A percentile compares a stretch with the other conserved stretches of the same genome.
phyloP scores from a whole-genome alignment of 2,113 vertebrate species.

The Danio rerio region DNA sequence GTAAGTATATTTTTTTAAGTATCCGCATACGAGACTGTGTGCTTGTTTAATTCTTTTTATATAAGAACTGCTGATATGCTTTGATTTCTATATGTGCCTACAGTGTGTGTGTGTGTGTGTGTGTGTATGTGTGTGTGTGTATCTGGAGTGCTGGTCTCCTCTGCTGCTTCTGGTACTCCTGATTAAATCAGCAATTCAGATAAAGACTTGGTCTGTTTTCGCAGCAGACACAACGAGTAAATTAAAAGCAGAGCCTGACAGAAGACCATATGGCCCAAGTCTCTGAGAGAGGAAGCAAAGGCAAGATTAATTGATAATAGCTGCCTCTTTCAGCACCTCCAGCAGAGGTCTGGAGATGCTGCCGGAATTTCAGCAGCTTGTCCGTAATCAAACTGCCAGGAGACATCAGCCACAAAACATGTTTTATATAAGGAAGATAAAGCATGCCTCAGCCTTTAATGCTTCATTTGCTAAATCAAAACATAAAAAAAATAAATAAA shows the following conservation, averaged over 20 bases:
- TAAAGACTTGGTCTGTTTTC: slow-evolving; percentile 78
- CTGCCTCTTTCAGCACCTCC: slow-evolving; percentile 78
- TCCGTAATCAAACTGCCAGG: slow-evolving; percentile 69
- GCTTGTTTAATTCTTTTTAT: not conserved
- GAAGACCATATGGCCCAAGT: slow-evolving; percentile 79
- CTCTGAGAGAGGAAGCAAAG: slow-evolving; percentile 73
- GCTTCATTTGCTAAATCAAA: slow-evolving; percentile 38
- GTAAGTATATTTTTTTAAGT: too few relatives aligned
- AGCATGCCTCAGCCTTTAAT: not conserved
- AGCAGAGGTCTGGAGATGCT: slow-evolving; percentile 64
- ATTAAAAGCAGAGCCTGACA: slow-evolving; percentile 82
- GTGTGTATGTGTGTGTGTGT: slow-evolving; percentile 24
- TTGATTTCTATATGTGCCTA: slow-evolving; percentile 13
- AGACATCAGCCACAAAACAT: slow-evolving; percentile 68
- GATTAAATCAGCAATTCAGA: slow-evolving; percentile 78
- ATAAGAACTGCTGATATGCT: not conserved
- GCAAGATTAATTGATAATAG: slow-evolving; percentile 82
- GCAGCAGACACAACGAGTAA: slow-evolving; percentile 78
- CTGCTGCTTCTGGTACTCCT: slow-evolving; percentile 64
- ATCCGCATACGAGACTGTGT: too few relatives aligned
- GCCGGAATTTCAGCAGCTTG: slow-evolving; percentile 74
- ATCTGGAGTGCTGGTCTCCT: slow-evolving; percentile 34
- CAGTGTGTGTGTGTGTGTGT: slow-evolving; percentile 15
- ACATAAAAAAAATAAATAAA: too few relatives aligned
- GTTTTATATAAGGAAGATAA: slow-evolving; percentile 59